These are phyloP conservation scores for Marronus borbonicus DNA, from an alignment of 2,888 invertebrate genomes.

Conservation along the genomic window DNA sequence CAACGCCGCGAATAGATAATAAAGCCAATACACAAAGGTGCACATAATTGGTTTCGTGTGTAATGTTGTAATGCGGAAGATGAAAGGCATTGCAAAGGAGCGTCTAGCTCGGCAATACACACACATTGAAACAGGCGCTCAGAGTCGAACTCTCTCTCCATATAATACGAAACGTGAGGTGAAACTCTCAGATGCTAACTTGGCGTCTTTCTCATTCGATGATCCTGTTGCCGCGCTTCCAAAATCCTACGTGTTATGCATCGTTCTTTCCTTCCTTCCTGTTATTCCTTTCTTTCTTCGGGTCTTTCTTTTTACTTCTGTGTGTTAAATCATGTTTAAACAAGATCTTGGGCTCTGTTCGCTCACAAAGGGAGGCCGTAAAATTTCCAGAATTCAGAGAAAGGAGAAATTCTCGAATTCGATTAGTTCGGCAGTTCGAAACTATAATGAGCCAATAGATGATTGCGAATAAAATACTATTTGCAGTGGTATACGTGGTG, in stretches of 20 bases:
- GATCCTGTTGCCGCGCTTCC: background rate
- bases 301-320: background rate
- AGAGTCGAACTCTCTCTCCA: conserved; percentile 54
- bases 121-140: conserved; percentile 5
- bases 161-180: conserved; percentile 68
- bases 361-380: background rate
- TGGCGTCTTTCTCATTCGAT: background rate
- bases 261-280: background rate
- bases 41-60: conserved; percentile 70
- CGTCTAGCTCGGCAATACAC: conserved; percentile 38
- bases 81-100: conserved; percentile 67
- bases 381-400: background rate
- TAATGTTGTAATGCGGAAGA: conserved; percentile 70
- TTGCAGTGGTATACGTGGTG: too few species aligned
- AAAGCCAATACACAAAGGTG: conserved; percentile 69
- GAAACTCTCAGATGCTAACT: conserved; percentile 57
- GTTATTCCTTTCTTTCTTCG: too few species aligned
- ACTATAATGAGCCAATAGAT: background rate
- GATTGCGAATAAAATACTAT: too few species aligned
- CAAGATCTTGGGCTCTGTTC: background rate
- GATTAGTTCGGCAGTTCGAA: conserved; percentile 50
- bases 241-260: background rate
- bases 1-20: conserved; percentile 63
- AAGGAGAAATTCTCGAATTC: conserved; percentile 49
- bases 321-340: conserved; percentile 1